A percentile compares a stretch with the other conserved stretches of the same genome.
These are phyloP conservation scores for Prolemur simus DNA, from an alignment of 2,113 vertebrate species.

Conservation along the genomic window DNA sequence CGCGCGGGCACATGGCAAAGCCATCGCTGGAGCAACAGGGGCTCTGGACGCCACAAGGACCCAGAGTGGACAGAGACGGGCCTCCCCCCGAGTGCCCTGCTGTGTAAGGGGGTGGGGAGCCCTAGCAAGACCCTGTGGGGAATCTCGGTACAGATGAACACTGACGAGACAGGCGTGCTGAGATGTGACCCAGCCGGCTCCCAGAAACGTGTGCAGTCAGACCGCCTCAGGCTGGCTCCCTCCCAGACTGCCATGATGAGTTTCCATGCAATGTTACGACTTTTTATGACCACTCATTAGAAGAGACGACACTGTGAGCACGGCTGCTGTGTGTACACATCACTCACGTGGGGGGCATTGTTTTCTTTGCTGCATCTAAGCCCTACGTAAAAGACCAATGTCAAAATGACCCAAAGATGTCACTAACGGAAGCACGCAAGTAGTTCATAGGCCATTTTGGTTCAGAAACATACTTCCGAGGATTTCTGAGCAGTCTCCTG, in stretches of 20 bases:
- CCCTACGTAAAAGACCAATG: background rate
- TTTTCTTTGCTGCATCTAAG: background rate
- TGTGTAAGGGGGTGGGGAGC: background rate
- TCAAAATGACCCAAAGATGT: background rate
- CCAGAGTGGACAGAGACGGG: background rate
- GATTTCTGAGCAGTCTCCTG: background rate
- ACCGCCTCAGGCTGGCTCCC: background rate
- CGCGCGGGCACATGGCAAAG: background rate
- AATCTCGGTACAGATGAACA: background rate
- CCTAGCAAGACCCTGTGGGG: background rate
- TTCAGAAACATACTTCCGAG: background rate
- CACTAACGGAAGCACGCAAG: background rate
- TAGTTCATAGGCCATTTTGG: background rate
- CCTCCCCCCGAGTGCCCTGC: fast-evolving
- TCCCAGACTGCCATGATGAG: background rate
- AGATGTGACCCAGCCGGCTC: background rate
- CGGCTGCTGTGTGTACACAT: background rate
- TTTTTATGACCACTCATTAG: background rate
- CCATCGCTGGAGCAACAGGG: background rate
- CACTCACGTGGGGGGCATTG: background rate
- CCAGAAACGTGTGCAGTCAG: background rate
- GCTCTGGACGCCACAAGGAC: background rate
- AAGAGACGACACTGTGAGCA: background rate
- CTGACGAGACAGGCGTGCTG: background rate
- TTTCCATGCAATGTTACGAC: background rate